Percentiles rank a stretch among this genome's conserved stretches.
Evolutionary conservation across 2,888 invertebrate genomes (phyloP).

Genomic region (Priocnemis perturbator): DNA sequence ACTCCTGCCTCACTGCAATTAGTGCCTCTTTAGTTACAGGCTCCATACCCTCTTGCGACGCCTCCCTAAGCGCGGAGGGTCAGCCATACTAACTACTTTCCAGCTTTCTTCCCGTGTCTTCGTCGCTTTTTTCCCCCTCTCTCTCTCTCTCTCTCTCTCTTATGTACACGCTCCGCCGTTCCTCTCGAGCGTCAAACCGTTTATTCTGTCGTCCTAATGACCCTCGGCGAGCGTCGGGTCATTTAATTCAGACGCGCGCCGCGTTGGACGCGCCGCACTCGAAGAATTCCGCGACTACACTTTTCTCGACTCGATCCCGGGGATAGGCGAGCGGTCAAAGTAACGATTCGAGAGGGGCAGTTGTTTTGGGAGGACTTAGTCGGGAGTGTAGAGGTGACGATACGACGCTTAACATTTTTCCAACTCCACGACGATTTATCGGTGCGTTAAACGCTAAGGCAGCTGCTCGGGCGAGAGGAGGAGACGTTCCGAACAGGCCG

Average conservation of each 20-base stretch:
- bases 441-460: no score
- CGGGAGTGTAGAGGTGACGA: no score
- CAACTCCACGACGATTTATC: no score
- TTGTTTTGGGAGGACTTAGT: no score
- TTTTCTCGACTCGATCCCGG: conserved; percentile 7
- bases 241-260: conserved; percentile 46
- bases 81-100: conserved; percentile 33
- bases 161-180: conserved; percentile 33
- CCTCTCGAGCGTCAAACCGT: conserved; percentile 45
- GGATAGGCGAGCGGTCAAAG: background rate
- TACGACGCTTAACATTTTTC: no score
- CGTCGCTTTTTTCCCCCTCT: conserved; percentile 7
- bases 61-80: conserved; percentile 37
- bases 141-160: conserved; percentile 17
- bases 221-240: conserved; percentile 46
- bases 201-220: conserved; percentile 49
- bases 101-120: conserved; percentile 15
- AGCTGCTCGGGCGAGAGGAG: no score
- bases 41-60: conserved; percentile 35
- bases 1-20: conserved; percentile 63
- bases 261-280: no score
- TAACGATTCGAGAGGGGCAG: no score
- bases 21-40: conserved; percentile 60
- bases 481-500: background rate
- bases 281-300: conserved; percentile 16